Base-by-base conservation (phyloP, 2,888 invertebrate genomes). In the Lysandra coridon region DNA sequence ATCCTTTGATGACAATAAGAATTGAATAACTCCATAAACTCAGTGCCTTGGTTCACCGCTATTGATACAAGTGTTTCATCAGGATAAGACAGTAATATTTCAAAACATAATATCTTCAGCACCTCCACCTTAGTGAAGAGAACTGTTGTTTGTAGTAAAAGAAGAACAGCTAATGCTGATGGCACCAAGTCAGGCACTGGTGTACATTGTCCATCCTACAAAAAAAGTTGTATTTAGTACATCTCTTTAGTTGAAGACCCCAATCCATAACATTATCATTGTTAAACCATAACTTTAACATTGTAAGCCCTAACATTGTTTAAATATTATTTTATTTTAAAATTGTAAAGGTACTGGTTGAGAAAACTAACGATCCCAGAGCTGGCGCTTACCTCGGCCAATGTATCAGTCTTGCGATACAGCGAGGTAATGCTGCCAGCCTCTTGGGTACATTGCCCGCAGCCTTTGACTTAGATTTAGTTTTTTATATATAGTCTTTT, bases 51-150 rank as follows among this genome's bases (percentile, higher is more conserved):
- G 2, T 84, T 79, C 6, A 82, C 82, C 2, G 83, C 85, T 7
- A 88, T 77, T 17, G 82, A 82, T 60, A 84, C 81, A 2, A 90
- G 83, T 33, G 84, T 85, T 62, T 86, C 83, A 78, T 87, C 84
- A 53, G 93, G 91, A 80, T 87, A 91, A n/a, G 83, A 84, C n/a
- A 86, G 60, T 1, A 92, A 80, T 30, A 87, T 87, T 7, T 91
- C 87, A 80, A 88, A 88, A 77, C 87, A 88, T 57, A 89, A 79
- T 30, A 78, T 80, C 81, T 87, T 88, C 53, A 91, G 79, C 5
- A 83, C 80, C 3, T 87, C 87, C 4, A 86, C 83, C 73, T 86
- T 87, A 49, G 78, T 82, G 17, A 87, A 57, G 0, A 82, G 75
- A 60, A 86, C 86, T 78, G 85, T 83, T 2, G 85, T 87, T 81